Evolutionary conservation across 1,140 invertebrate species (phyloP).

Genomic region (Caenorhabditis elegans): WBcel235 BX284603.4:5794001-5794500

Average conservation of each 20-base stretch:
- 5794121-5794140: no score
- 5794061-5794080: slow-evolving; percentile 1
- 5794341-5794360: not conserved
- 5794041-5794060: not conserved
- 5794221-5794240: no score
- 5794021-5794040: not conserved
- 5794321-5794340: not conserved
- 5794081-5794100: no score
- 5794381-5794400: not conserved
- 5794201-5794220: no score
- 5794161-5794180: no score
- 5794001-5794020: not conserved
- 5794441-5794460: not conserved
- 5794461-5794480: not conserved
- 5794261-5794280: no score
- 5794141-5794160: no score
- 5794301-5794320: not conserved
- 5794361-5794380: not conserved
- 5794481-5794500: not conserved
- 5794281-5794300: no score
- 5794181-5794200: no score
- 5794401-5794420: slow-evolving; percentile 33
- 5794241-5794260: no score
- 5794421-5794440: not conserved
- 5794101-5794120: no score